Percentiles rank a stretch among this genome's conserved stretches.
phyloP scores from a whole-genome alignment of 2,888 invertebrate genomes.

The Allygus modestus region DNA sequence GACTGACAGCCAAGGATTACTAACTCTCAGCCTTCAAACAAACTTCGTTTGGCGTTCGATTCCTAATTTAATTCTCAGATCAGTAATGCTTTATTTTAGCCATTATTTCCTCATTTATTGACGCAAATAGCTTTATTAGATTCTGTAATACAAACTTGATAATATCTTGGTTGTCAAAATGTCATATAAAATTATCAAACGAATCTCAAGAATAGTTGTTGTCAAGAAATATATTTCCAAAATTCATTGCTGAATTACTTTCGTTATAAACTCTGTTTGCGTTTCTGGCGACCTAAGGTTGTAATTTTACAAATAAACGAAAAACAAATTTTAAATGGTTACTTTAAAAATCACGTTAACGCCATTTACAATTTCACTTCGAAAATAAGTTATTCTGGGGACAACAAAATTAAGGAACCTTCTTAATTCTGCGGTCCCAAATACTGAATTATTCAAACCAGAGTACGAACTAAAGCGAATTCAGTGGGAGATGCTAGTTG shows the following conservation, averaged over 20 bases:
- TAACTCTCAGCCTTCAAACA: background rate
- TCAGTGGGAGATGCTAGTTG: background rate
- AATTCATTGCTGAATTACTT: too few species aligned
- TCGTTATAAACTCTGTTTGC: too few species aligned
- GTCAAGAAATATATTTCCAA: too few species aligned
- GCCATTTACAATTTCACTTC: background rate
- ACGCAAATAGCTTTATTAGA: too few species aligned
- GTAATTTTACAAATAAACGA: too few species aligned
- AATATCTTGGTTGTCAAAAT: too few species aligned
- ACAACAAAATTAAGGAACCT: slow-evolving; percentile 23
- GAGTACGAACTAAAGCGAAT: background rate
- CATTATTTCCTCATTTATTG: background rate
- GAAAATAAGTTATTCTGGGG: background rate
- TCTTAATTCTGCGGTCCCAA: slow-evolving; percentile 21
- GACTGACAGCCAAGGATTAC: slow-evolving; percentile 14
- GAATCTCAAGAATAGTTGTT: background rate
- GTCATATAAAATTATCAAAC: too few species aligned
- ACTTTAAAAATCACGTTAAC: background rate
- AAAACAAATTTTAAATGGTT: too few species aligned
- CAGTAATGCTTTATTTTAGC: background rate
- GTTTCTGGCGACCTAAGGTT: too few species aligned
- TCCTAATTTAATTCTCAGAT: background rate
- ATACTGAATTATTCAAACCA: slow-evolving; percentile 6
- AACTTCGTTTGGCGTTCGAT: slow-evolving; percentile 6
- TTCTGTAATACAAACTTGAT: too few species aligned